Percentiles rank a stretch among this genome's conserved stretches.
Evolutionary conservation across 2,888 invertebrate species (phyloP).

Genomic region (Caenorhabditis sp.): DNA sequence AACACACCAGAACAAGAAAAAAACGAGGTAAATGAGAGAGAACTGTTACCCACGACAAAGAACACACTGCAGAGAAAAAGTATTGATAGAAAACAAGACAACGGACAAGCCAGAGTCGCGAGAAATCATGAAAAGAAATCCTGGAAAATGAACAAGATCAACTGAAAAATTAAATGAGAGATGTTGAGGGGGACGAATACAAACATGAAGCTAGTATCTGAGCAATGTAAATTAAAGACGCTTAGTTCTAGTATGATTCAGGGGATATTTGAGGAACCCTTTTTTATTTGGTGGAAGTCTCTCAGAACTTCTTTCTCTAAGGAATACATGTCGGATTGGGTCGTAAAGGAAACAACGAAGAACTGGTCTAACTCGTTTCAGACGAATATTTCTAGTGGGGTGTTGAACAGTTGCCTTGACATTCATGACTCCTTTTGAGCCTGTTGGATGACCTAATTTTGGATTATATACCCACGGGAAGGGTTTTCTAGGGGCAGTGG

Average conservation of each 20-base stretch:
- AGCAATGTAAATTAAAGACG: conserved; percentile 13
- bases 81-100: conserved; percentile 38
- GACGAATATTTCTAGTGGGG: conserved; percentile 34
- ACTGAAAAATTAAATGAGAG: conserved; percentile 36
- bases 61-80: conserved; percentile 12
- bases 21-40: background rate
- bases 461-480: conserved; percentile 54
- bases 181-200: background rate
- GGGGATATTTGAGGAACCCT: conserved; percentile 59
- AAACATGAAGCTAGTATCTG: background rate
- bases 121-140: conserved; percentile 36
- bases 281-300: conserved; percentile 11
- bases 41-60: background rate
- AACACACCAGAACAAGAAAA: background rate
- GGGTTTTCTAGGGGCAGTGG: background rate
- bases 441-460: conserved; percentile 39
- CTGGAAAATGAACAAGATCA: conserved; percentile 45
- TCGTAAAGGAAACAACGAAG: conserved; percentile 60
- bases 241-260: conserved; percentile 47
- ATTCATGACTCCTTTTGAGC: conserved; percentile 46
- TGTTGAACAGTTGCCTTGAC: conserved; percentile 61
- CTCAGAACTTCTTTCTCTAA: conserved; percentile 53
- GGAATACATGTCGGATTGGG: conserved; percentile 41
- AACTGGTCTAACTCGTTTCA: conserved; percentile 38
- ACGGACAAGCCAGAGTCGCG: conserved; percentile 67